Evolutionary conservation across 2,113 vertebrate genomes (phyloP).

Genomic region (Calcarius ornatus): DNA sequence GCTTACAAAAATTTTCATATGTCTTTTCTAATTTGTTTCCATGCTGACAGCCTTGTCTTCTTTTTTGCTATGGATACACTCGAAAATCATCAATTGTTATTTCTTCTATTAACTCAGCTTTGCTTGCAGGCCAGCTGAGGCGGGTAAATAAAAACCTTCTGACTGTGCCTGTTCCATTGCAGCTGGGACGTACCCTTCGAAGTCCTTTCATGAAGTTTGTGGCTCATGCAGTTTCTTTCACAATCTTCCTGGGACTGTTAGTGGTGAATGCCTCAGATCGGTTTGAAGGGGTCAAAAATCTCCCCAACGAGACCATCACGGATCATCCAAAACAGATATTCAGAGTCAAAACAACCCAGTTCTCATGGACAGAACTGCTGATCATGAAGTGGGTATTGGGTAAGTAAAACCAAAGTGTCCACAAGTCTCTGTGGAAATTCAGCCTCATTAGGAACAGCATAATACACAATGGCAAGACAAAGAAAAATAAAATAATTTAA

Average conservation of each 20-base stretch:
- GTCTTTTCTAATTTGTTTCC: too few relatives aligned
- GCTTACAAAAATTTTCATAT: too few relatives aligned
- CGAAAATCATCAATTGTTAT: too few relatives aligned
- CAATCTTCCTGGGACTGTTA: conserved; percentile 90
- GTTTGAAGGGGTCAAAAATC: conserved; percentile 93
- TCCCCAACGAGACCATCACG: conserved; percentile 95
- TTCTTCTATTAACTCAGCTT: too few relatives aligned
- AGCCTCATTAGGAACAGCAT: background rate
- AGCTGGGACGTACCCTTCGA: conserved; percentile 91
- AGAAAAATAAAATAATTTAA: background rate
- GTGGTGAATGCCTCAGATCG: conserved; percentile 93
- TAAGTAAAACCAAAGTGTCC: conserved; percentile 65
- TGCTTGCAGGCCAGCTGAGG: too few relatives aligned
- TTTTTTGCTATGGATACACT: too few relatives aligned
- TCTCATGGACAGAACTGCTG: conserved; percentile 96
- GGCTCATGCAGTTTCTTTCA: conserved; percentile 95
- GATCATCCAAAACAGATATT: conserved; percentile 95
- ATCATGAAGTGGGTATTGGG: conserved; percentile 99
- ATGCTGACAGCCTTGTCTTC: too few relatives aligned
- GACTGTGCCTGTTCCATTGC: conserved; percentile 24
- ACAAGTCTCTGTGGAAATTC: background rate
- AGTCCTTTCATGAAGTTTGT: conserved; percentile 99
- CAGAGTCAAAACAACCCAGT: conserved; percentile 95
- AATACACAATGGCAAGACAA: background rate
- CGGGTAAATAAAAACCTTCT: background rate